Base-by-base conservation (phyloP, 2,113 vertebrate genomes). In the Ranitomeya imitator region DNA sequence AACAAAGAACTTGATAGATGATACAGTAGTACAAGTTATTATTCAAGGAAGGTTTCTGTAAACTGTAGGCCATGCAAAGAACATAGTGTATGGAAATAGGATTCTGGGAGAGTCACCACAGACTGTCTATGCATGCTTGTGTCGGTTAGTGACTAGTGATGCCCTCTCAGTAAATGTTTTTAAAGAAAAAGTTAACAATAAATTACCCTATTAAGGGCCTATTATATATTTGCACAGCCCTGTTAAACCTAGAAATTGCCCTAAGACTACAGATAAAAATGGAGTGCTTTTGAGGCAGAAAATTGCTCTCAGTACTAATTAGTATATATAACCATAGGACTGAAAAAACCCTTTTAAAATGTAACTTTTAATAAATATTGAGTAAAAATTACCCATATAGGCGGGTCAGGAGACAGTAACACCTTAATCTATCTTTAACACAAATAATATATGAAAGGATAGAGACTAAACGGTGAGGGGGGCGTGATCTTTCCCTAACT, bases 201-300 rank as follows among this genome's bases (percentile, higher is more conserved):
- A 94, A 96, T 95, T 94, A 94, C 94, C 92, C 92, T 95, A 93
- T 95, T 95, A 94, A 89, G 91, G 93, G 16, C 90, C 93, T 95
- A 93, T 95, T 95, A 93, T 95, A 95, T 92, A 93, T 93, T 93
- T 92, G 92, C 93, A 92, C 91, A 93, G 94, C 93, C 96, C 93
- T 94, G 94, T 91, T 94, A 96, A 94, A 95, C 94, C 93, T 95
- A 93, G 95, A 96, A 95, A 96, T 95, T 95, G 93, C 94, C 92
- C 93, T 94, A 93, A 94, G 93, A 76, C 95, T 93, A 94, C 95
- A 95, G 26, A 93, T 92, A 93, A 93, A 94, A 94, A 95, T 93
- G 93, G 91, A 95, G 90, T 95, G 94, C 93, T 95, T 95, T 93
- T 95, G 94, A 95, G 93, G 94, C 94, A 95, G 94, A 96, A 96